phyloP scores from a whole-genome alignment of 1,140 invertebrate species.

The Brachystomella parvula region DNA sequence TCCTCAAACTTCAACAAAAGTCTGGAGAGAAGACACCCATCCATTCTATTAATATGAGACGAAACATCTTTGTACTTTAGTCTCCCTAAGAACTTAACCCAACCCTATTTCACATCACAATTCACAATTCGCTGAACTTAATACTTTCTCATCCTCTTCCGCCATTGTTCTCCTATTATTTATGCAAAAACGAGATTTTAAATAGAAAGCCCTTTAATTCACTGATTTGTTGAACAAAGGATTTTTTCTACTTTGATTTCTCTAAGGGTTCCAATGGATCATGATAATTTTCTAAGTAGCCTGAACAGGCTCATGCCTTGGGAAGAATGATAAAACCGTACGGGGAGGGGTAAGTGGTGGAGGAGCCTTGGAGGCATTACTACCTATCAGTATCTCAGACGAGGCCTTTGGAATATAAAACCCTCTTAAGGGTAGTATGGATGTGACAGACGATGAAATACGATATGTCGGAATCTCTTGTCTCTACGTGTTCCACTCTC shows the following conservation, averaged over 20 bases:
- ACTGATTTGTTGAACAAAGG: no score
- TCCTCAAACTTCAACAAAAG: background rate
- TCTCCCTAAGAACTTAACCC: no score
- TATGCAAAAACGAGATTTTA: background rate
- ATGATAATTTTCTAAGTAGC: no score
- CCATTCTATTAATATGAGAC: no score
- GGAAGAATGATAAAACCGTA: no score
- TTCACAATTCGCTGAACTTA: background rate
- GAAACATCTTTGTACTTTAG: no score
- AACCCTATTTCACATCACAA: background rate
- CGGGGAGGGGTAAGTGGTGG: no score
- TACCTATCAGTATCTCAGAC: background rate
- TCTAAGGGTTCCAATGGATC: background rate
- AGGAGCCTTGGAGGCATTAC: background rate
- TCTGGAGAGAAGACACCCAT: no score
- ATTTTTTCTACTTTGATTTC: no score
- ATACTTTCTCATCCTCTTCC: background rate
- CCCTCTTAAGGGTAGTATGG: background rate
- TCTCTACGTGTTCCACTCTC: background rate
- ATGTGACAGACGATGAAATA: constrained; percentile 12
- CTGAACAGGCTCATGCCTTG: no score
- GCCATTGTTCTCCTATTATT: background rate
- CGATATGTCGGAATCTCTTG: background rate
- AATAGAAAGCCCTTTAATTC: background rate
- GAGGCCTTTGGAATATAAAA: constrained; percentile 7